Evolutionary conservation across 2,797 vertebrate genomes (phyloP).

Genomic region (Lutjanus campechanus): DNA sequence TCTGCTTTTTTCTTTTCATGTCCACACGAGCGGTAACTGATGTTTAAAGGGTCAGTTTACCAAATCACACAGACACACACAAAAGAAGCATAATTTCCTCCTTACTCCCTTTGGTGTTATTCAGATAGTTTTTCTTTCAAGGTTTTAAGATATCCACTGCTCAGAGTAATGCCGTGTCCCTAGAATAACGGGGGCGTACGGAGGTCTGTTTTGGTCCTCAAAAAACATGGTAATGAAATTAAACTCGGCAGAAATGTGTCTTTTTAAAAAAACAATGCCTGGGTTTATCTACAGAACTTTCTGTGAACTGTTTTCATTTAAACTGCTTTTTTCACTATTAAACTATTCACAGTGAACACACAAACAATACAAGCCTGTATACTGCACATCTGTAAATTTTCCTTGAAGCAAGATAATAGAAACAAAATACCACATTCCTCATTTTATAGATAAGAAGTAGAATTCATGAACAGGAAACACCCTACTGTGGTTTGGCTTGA

Average conservation of each 20-base stretch:
- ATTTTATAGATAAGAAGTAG: constrained; percentile 3
- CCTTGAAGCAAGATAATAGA: constrained; percentile 17
- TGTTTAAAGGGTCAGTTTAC: constrained; percentile 24
- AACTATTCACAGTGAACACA: constrained; percentile 23
- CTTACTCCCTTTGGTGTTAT: neutral
- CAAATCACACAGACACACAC: neutral
- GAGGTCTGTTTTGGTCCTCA: constrained; percentile 29
- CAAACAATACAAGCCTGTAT: constrained; percentile 12
- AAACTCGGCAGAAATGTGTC: constrained; percentile 6
- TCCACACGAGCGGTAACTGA: neutral
- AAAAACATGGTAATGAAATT: constrained; percentile 40
- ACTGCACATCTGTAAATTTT: neutral
- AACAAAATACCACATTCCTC: neutral
- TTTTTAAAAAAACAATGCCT: constrained; percentile 32
- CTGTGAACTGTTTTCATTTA: constrained; percentile 47
- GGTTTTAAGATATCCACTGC: constrained; percentile 31
- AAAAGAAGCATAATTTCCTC: constrained; percentile 8
- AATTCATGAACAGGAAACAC: constrained; percentile 15
- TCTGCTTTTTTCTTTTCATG: constrained; percentile 14
- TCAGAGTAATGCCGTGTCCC: constrained; percentile 26
- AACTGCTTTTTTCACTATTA: constrained; percentile 14
- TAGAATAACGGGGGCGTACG: constrained; percentile 33
- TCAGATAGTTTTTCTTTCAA: constrained; percentile 20
- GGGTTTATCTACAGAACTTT: constrained; percentile 38
- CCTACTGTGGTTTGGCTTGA: neutral